Evolutionary conservation across 2,797 vertebrate genomes (phyloP), one percentile per base, ranked within the genome.

Genomic region (Rhincodon typus): DNA sequence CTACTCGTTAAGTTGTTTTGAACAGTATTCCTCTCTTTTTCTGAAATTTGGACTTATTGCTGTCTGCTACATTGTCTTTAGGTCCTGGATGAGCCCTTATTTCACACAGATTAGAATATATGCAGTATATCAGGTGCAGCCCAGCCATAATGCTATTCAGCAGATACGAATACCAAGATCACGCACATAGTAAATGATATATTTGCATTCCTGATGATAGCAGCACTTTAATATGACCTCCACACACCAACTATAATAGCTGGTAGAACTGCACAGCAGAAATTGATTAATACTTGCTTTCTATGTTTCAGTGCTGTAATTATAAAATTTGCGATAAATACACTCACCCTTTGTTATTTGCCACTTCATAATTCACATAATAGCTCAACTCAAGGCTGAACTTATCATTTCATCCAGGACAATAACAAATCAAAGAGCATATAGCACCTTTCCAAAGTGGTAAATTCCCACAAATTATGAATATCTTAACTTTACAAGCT

Each of bases 211-310:
- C 90, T 69, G 66, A 12, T 42, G 90, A 69, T 8, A 93, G 90
- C 66, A 93, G n/a, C 90, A 93, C 62, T 93, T 69, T 66, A 67
- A 25, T 93, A 10, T 93, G 90, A 93, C 90, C 90, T 69, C n/a
- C n/a, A 25, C 90, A 27, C 66, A 42, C n/a, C 66, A 93, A 42
- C 62, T 69, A 69, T 69, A 93, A 69, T 27, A 69, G 90, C 88
- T 21, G 34, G 88, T 19, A 62, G 66, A 88, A n/a, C 17, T 62
- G 34, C 34, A 91, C 57, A 66, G 87, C 4, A 90, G 53, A 62
- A 57, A 91, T 91, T 66, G 88, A 91, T 91, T 91, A 91, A 66
- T 91, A 34, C 15, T 91, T 91, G 34, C 38, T 93, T 66, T 69
- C 90, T 27, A 3, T 93, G 23, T 69, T 34, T n/a, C 66, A 69